Percentiles rank a stretch among this genome's conserved stretches.
Conservation (phyloP, 2,797 vertebrate genomes). For the Sebastiscus albofasciatus region DNA sequence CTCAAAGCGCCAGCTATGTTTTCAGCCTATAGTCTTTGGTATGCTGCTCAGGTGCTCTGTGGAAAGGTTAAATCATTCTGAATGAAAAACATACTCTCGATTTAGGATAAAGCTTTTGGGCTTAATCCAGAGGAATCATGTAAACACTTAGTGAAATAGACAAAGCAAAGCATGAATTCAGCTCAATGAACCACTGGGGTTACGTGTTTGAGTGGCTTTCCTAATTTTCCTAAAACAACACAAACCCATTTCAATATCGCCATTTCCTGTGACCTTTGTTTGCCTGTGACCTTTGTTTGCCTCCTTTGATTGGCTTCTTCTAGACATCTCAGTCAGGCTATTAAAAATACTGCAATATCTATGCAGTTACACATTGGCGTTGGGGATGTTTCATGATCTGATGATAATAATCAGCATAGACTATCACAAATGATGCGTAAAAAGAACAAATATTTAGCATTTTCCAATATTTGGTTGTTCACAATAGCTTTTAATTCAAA, state of each 20-base stretch:
- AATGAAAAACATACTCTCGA: slow-evolving; percentile 7
- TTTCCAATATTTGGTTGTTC: not conserved
- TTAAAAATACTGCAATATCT: not conserved
- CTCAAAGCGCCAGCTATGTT: not conserved
- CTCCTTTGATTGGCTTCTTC: not conserved
- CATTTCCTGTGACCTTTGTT: slow-evolving; percentile 1
- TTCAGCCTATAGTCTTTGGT: not conserved
- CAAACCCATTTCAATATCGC: slow-evolving; percentile 7
- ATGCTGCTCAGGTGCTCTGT: not conserved
- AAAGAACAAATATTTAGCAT: not conserved
- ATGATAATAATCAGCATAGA: not conserved
- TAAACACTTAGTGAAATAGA: slow-evolving; percentile 28
- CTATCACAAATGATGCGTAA: not conserved
- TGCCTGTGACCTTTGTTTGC: not conserved
- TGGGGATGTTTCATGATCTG: not conserved
- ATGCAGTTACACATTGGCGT: not conserved
- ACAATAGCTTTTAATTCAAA: not conserved
- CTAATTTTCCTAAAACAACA: slow-evolving; percentile 12
- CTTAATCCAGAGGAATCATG: slow-evolving; percentile 21
- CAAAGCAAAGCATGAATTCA: not conserved
- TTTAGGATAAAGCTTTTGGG: slow-evolving; percentile 18
- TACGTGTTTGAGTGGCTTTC: not conserved
- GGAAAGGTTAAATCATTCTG: slow-evolving; percentile 36
- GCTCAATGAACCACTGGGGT: not conserved
- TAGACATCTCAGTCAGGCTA: not conserved